These are phyloP conservation scores for Balaeniceps rex DNA, from an alignment of 2,113 vertebrate genomes.

Conservation along the genomic window DNA sequence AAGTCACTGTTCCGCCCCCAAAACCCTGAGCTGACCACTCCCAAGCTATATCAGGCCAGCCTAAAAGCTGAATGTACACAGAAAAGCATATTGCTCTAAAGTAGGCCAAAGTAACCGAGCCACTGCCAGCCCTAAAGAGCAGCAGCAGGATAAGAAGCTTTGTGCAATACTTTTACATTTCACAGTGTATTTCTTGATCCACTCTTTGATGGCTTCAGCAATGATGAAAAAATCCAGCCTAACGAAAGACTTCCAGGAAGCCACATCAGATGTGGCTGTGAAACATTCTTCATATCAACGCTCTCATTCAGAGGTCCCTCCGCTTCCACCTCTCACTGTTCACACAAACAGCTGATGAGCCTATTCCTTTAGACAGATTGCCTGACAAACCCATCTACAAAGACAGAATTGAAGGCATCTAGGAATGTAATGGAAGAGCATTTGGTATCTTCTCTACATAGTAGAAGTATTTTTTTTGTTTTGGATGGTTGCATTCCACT, in stretches of 20 bases:
- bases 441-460: background rate
- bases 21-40: background rate
- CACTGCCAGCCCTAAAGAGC: background rate
- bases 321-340: background rate
- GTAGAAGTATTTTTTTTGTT: background rate
- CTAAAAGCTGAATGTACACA: background rate
- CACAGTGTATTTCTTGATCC: background rate
- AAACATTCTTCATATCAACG: background rate
- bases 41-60: background rate
- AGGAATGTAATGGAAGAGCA: background rate
- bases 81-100: background rate
- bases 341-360: background rate
- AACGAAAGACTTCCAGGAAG: background rate
- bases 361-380: background rate
- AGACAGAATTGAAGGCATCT: background rate
- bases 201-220: background rate
- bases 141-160: background rate
- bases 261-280: background rate
- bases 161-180: background rate
- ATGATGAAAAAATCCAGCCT: background rate
- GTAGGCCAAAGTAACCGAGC: background rate
- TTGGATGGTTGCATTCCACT: background rate
- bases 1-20: background rate
- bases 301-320: background rate
- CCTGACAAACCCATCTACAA: background rate